Evolutionary conservation across 2,797 vertebrate genomes (phyloP), one percentile per base, ranked within the genome.

Genomic region (Enteromius fasciolatus): DNA sequence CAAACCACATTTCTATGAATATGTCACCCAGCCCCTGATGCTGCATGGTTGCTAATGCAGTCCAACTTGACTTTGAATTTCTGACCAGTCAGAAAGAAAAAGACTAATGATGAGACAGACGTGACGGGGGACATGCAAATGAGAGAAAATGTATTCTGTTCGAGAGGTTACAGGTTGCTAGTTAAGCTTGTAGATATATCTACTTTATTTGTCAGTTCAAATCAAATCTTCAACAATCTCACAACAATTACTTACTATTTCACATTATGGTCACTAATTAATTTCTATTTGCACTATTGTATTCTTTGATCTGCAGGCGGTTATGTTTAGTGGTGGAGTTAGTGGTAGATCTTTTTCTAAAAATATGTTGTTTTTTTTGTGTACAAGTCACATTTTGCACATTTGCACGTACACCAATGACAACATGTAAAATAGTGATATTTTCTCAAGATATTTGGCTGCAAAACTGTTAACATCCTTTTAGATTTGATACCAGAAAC

Each of bases 21-120:
- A 50, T 64, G 11, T 50, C 28, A 50, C 7, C 25, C 11, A 66
- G 28, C 3, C 18, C 28, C 25, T 77, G 61, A 77, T n/a, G 41
- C 76, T 36, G 61, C 76, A 50, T 59, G 44, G 18, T n/a, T 48
- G 18, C 25, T 78, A 50, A 66, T 66, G 44, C 59, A 50, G 41
- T 46, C 44, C 44, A 64, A 15, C 61, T 66, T 78, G 59, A 78
- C 25, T 78, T n/a, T 78, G 41, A 77, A 77, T 78, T 31, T 23
- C 25, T 33, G 76, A 46, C 59, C 25, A 77, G 76, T 31, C 25
- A 2, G 18, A 48, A 64, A 5, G 39, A 77, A 57, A 59, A 76
- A 76, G 74, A 25, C 54, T 61, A 76, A 76, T 76, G 17, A 44
- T 66, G 41, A 64, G 41, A 66, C 44, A 23, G 76, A 46, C 7